phyloP scores from a whole-genome alignment of 2,797 vertebrate genomes.

The Glossophaga mutica region DNA sequence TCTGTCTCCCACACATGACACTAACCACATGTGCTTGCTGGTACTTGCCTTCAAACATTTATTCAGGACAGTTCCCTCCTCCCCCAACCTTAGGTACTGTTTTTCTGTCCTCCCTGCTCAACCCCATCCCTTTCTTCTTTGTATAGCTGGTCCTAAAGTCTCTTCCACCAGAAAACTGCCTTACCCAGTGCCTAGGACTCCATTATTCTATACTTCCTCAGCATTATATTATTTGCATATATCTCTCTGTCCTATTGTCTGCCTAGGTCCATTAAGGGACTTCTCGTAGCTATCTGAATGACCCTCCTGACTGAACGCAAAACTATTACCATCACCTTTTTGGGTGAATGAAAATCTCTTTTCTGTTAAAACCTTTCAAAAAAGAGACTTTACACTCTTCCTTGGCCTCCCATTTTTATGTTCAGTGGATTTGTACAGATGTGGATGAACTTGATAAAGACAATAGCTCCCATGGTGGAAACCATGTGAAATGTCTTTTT shows the following conservation, averaged over 20 bases:
- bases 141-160: not conserved
- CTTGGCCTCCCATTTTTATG: not conserved
- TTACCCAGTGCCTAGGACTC: not conserved
- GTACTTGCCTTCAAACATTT: conserved; percentile 43
- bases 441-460: not conserved
- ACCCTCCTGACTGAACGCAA: not conserved
- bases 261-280: not conserved
- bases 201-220: not conserved
- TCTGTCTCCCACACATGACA: conserved; percentile 57
- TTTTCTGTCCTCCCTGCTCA: conserved; percentile 45
- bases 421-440: not conserved
- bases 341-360: not conserved
- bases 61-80: conserved; percentile 12
- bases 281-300: not conserved
- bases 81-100: not conserved
- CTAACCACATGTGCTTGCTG: conserved; percentile 21
- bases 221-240: not conserved
- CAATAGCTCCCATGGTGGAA: not conserved
- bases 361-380: not conserved
- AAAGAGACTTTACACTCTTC: not conserved
- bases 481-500: conserved; percentile 16
- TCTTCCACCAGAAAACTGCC: not conserved
- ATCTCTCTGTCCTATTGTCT: not conserved
- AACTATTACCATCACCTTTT: not conserved
- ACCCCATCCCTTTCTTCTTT: not conserved